These are phyloP conservation scores for Trinectes maculatus DNA, from an alignment of 2,113 vertebrate species.

Conservation along the genomic window DNA sequence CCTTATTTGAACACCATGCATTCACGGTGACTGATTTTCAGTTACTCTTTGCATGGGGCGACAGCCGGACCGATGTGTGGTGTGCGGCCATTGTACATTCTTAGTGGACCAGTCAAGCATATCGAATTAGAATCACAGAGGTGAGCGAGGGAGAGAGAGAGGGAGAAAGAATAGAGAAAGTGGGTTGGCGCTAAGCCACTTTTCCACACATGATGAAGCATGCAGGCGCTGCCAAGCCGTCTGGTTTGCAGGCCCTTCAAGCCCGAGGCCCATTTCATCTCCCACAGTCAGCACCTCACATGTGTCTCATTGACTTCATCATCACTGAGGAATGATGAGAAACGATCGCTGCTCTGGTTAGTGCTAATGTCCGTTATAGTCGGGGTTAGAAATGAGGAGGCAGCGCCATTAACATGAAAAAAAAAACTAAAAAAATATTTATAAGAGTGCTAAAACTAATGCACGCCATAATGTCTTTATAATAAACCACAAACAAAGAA, in stretches of 20 bases:
- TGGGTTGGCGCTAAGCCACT: constrained; percentile 51
- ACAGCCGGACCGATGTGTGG: constrained; percentile 39
- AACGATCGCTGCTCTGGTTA: neutral
- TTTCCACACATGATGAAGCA: constrained; percentile 64
- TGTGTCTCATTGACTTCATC: constrained; percentile 9
- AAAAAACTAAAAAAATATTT: neutral
- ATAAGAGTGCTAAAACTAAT: neutral
- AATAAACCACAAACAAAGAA: neutral
- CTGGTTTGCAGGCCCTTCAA: constrained; percentile 46
- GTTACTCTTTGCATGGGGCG: constrained; percentile 31
- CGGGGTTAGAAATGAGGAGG: neutral
- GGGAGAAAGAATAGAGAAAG: constrained; percentile 43
- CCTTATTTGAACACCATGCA: neutral
- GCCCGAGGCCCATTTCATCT: constrained; percentile 41
- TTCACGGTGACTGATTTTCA: constrained; percentile 13
- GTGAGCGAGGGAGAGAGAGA: constrained; percentile 26
- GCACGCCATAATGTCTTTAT: neutral
- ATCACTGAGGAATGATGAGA: constrained; percentile 12
- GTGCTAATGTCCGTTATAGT: neutral
- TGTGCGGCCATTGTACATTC: constrained; percentile 37
- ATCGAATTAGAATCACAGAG: constrained; percentile 61
- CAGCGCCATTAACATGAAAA: neutral
- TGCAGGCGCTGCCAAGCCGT: constrained; percentile 40
- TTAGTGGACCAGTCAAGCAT: constrained; percentile 58
- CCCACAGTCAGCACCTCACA: constrained; percentile 10